Evolutionary conservation across 1,140 invertebrate genomes (phyloP).

Genomic region (Grapholita molesta): DNA sequence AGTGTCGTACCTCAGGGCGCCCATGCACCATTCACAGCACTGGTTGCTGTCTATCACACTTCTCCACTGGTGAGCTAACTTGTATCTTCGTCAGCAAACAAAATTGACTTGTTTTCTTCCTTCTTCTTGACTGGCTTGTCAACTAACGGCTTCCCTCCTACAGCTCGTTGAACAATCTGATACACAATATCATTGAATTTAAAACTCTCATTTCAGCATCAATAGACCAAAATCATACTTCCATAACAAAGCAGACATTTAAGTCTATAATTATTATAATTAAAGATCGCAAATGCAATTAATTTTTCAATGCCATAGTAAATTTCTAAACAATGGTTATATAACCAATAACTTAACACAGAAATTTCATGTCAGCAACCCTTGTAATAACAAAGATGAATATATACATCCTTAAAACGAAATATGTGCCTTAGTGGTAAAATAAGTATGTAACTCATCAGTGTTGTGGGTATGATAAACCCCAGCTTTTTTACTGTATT

Average conservation of each 20-base stretch:
- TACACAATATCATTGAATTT: slow-evolving; percentile 24
- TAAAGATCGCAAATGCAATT: too few relatives aligned
- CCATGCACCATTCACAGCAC: not conserved
- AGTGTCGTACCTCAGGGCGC: not conserved
- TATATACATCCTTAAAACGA: too few relatives aligned
- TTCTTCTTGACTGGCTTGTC: slow-evolving; percentile 56
- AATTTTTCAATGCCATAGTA: not conserved
- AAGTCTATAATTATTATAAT: too few relatives aligned
- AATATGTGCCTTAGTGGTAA: too few relatives aligned
- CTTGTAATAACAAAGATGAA: too few relatives aligned
- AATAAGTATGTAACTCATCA: too few relatives aligned
- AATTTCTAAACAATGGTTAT: not conserved
- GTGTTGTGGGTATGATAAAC: too few relatives aligned
- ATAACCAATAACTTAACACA: not conserved
- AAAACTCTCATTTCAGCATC: not conserved
- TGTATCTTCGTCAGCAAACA: slow-evolving; percentile 77
- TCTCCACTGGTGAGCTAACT: slow-evolving; percentile 45
- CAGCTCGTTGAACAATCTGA: slow-evolving; percentile 76
- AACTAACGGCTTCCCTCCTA: slow-evolving; percentile 67
- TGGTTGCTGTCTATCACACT: not conserved
- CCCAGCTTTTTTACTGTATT: too few relatives aligned
- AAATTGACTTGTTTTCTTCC: slow-evolving; percentile 69
- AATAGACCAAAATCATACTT: not conserved
- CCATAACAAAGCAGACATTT: too few relatives aligned
- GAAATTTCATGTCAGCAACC: too few relatives aligned